Percentiles rank a stretch among this genome's conserved stretches.
Evolutionary conservation across 2,113 vertebrate species (phyloP).

Genomic region (Halcyon malimbica): DNA sequence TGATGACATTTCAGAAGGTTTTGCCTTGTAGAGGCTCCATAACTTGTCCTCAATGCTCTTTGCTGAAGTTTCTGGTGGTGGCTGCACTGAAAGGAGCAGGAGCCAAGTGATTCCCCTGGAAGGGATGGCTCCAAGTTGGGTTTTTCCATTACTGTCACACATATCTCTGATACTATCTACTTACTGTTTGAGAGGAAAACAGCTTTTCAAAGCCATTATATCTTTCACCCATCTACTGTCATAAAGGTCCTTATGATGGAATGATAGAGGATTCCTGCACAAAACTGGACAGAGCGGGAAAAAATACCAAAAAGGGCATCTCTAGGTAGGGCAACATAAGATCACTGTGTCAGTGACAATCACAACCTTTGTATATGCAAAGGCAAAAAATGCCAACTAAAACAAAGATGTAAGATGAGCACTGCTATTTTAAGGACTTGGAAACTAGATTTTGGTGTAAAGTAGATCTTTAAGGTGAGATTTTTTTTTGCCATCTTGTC

Average conservation of each 20-base stretch:
- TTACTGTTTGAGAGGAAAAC: constrained; percentile 67
- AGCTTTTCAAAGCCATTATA: constrained; percentile 58
- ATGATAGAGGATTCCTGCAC: constrained; percentile 35
- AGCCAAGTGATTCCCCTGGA: not conserved
- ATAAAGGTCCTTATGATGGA: constrained; percentile 67
- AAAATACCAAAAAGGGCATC: not conserved
- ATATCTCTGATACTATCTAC: constrained; percentile 63
- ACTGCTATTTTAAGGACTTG: not conserved
- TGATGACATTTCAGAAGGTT: not conserved
- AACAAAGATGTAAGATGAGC: not conserved
- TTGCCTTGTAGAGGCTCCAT: not conserved
- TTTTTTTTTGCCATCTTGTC: not conserved
- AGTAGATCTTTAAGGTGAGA: not conserved
- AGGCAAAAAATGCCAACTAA: not conserved
- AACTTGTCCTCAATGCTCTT: accelerated
- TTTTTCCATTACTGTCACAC: constrained; percentile 51
- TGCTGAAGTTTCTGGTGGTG: not conserved
- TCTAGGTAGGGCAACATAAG: not conserved
- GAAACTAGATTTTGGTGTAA: not conserved
- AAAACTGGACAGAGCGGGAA: constrained; percentile 34
- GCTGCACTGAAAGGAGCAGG: not conserved
- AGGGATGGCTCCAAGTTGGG: not conserved
- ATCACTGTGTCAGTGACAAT: not conserved
- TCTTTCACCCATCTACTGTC: constrained; percentile 49
- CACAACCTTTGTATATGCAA: not conserved